Conservation (phyloP, 2,113 vertebrate genomes). For the Boulengeromyrus knoepffleri region DNA sequence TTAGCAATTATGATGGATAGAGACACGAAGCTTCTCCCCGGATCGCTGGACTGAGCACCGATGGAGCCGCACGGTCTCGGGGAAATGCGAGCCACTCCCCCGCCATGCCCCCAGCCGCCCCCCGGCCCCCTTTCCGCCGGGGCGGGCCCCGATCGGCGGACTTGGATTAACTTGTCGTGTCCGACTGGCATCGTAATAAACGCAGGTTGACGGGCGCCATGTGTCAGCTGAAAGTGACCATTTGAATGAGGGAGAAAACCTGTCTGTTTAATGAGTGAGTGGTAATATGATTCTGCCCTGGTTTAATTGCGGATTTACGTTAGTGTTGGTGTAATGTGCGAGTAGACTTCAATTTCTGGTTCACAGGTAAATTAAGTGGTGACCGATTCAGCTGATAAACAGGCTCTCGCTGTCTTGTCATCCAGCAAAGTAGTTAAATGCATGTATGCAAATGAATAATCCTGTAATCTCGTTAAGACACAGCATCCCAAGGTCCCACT, state of each 20-base stretch:
- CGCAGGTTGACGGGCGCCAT: not conserved
- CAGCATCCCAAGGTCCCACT: not conserved
- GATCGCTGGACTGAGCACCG: not conserved
- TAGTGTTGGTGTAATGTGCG: not conserved
- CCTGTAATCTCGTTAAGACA: not conserved
- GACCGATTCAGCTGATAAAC: not conserved
- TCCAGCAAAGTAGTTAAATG: not conserved
- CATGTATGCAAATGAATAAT: not conserved
- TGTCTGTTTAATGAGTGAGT: not conserved
- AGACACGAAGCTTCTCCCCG: not conserved
- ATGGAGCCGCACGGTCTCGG: no score
- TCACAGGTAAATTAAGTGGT: not conserved
- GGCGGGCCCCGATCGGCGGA: no score
- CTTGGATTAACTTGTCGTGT: no score
- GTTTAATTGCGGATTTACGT: not conserved
- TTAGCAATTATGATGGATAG: not conserved
- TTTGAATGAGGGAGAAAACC: not conserved
- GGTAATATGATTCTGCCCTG: not conserved
- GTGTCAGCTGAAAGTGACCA: not conserved
- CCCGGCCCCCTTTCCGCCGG: no score
- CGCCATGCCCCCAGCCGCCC: no score
- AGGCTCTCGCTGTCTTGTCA: not conserved
- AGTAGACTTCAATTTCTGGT: not conserved
- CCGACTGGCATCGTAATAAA: no score
- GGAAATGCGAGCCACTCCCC: no score